Conservation (phyloP, 2,113 vertebrate genomes). For the Carassius gibelio region DNA sequence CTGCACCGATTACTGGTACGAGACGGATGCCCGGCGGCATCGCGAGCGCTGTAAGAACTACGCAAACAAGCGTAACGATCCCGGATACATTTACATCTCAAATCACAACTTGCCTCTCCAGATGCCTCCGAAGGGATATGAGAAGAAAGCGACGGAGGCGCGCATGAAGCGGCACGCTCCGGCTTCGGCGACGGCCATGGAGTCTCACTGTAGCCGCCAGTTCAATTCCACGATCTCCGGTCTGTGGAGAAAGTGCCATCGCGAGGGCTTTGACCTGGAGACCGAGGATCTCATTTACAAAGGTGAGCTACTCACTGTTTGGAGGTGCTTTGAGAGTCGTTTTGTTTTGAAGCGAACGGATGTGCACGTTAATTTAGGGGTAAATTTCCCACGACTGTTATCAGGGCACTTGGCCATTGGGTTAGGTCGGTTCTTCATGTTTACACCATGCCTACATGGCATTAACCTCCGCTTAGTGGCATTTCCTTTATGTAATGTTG, state of each 20-base stretch:
- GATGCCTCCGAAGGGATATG: conserved; percentile 76
- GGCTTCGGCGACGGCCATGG: conserved; percentile 76
- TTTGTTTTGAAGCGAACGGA: background rate
- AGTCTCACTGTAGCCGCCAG: conserved; percentile 86
- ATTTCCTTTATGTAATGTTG: background rate
- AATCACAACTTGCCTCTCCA: conserved; percentile 86
- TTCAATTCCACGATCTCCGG: conserved; percentile 89
- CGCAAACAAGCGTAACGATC: conserved; percentile 86
- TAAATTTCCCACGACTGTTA: background rate
- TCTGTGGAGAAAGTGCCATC: conserved; percentile 87
- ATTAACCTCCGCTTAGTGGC: background rate
- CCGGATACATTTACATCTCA: conserved; percentile 87
- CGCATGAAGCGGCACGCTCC: conserved; percentile 73
- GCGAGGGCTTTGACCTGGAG: conserved; percentile 87
- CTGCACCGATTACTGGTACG: conserved; percentile 90
- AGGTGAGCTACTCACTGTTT: conserved; percentile 74
- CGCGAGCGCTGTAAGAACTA: conserved; percentile 87
- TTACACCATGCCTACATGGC: background rate
- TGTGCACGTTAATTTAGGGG: background rate
- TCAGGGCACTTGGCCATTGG: background rate
- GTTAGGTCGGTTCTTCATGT: background rate
- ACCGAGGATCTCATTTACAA: conserved; percentile 86
- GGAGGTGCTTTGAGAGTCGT: background rate
- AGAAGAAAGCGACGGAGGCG: conserved; percentile 65
- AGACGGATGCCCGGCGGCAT: conserved; percentile 87